Base-by-base conservation (phyloP, 2,797 vertebrate species). In the Anisognathus igniventris region DNA sequence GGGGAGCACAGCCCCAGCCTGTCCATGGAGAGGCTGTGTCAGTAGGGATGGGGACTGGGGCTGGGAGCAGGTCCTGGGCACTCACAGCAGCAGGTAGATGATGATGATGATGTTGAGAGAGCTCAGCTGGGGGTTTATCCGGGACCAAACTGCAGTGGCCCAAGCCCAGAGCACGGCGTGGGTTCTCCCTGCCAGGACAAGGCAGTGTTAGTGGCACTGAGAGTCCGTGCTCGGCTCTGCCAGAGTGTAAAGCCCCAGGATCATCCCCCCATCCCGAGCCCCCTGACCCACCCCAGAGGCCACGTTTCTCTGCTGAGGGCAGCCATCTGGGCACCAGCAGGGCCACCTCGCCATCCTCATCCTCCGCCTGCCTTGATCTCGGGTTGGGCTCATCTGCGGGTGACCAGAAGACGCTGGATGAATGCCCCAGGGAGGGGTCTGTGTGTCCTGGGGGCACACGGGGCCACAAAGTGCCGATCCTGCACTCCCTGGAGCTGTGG, bases 71-170 rank as follows among this genome's bases (percentile, higher is more conserved):
- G 15, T 11, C 28, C 40, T 2, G 2, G 25, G 39, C 12, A 96
- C 97, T 98, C 92, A 99, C 99, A 99, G 96, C 82, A 99, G 97
- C 96, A 99, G 94, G 97, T 99, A 99, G 96, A 98, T 96, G 93
- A 98, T 95, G 91, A 99, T 98, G n/a, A 99, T 54, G 11, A 95
- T 95, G 93, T 98, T 98, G 92, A 98, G 95, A 93, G 92, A 96
- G 90, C 95, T 97, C 82, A 97, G 87, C 68, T 96, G 97, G 0
- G 5, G 1, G 0, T 90, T 90, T 64, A 96, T 96, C 76, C 81
- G 66, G 86, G 65, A 58, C 72, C 79, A 58, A 50, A 83, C 51
- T 39, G 37, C 50, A 31, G 51, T 20, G 15, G 22, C 72, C 65
- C 65, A 23, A 44, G 21, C 91, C 97, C 88, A 97, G 78, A 33